Percentiles rank a stretch among this genome's conserved stretches.
Evolutionary conservation across 2,888 invertebrate genomes (phyloP).

Genomic region (Corbicula japonica): DNA sequence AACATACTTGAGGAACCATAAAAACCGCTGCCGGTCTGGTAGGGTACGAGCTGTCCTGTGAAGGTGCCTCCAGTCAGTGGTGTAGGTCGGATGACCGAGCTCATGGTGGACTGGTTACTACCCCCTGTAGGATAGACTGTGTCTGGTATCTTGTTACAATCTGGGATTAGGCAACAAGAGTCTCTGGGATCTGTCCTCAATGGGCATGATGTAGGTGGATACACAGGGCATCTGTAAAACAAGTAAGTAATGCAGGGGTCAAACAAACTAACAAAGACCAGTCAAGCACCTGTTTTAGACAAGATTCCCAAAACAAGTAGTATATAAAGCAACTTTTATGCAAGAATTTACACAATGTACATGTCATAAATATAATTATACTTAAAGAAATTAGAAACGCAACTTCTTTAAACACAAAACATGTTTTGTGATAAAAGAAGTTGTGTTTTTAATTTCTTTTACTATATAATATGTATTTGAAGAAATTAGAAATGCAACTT

Average conservation of each 20-base stretch:
- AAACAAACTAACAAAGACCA: background rate
- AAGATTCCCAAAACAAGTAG: background rate
- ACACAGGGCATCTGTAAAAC: conserved; percentile 67
- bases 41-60: conserved; percentile 49
- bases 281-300: background rate
- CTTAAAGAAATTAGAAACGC: too few species aligned
- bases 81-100: conserved; percentile 52
- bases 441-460: too few species aligned
- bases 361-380: too few species aligned
- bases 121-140: conserved; percentile 33
- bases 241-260: background rate
- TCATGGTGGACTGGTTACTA: conserved; percentile 30
- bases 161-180: conserved; percentile 71
- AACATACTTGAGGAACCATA: conserved; percentile 34
- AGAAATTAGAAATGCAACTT: too few species aligned
- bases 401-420: too few species aligned
- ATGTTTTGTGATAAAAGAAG: too few species aligned
- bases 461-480: too few species aligned
- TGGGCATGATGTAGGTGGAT: conserved; percentile 60
- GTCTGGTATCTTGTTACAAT: conserved; percentile 64
- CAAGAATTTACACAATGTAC: too few species aligned
- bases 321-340: too few species aligned
- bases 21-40: conserved; percentile 6
- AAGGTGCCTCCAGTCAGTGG: conserved; percentile 62
- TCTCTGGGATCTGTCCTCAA: conserved; percentile 65